These are phyloP conservation scores for Marisa cornuarietis DNA, from an alignment of 1,140 invertebrate species.

Conservation along the genomic window DNA sequence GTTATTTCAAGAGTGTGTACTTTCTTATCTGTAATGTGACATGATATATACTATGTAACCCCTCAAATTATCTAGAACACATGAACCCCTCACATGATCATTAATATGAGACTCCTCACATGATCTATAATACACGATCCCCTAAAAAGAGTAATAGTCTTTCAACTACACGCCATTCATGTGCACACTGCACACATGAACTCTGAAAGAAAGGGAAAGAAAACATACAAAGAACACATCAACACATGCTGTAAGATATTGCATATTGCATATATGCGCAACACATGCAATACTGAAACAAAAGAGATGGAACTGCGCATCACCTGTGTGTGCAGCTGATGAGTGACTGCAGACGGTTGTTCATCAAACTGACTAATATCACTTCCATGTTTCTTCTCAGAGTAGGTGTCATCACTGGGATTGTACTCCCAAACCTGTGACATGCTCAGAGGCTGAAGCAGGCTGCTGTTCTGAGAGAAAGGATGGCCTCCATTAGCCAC, in stretches of 20 bases:
- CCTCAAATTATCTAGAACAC: no score
- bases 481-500: no score
- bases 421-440: conserved; percentile 21
- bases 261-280: no score
- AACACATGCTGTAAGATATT: no score
- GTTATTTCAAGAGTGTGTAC: no score
- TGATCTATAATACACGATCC: no score
- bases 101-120: not conserved
- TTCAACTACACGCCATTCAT: not conserved
- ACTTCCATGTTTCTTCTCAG: not conserved
- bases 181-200: not conserved
- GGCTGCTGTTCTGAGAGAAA: no score
- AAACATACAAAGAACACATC: not conserved
- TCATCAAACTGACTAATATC: not conserved
- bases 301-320: not conserved
- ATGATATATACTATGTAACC: no score
- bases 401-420: not conserved
- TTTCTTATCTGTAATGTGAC: no score
- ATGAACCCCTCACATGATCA: no score
- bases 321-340: not conserved
- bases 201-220: not conserved
- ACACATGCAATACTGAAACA: not conserved
- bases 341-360: not conserved
- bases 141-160: not conserved
- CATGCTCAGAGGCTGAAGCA: conserved; percentile 9